phyloP scores from a whole-genome alignment of 2,797 vertebrate species.

The Nannoperca obscura region DNA sequence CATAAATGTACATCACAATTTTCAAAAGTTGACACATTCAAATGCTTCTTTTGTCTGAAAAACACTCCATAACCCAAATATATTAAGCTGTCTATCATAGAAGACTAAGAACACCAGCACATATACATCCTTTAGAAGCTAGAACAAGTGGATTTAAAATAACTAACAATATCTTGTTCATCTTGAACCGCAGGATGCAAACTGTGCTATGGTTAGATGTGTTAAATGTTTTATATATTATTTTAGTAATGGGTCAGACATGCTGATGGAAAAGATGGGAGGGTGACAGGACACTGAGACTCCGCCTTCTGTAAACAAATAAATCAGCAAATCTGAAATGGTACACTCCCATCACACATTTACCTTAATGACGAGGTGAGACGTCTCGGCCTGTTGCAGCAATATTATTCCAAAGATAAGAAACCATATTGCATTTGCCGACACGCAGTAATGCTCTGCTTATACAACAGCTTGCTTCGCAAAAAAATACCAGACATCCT shows the following conservation, averaged over 20 bases:
- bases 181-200: not conserved
- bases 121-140: not conserved
- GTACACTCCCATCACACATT: not conserved
- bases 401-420: constrained; percentile 3
- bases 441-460: not conserved
- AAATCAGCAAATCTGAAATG: not conserved
- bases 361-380: not conserved
- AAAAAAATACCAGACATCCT: constrained; percentile 34
- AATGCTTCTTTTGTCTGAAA: not conserved
- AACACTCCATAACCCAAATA: not conserved
- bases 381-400: not conserved
- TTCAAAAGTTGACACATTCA: not conserved
- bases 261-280: no score
- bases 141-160: not conserved
- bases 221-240: not conserved
- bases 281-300: not conserved
- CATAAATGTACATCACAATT: not conserved
- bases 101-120: not conserved
- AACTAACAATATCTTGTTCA: no score
- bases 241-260: not conserved
- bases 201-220: not conserved
- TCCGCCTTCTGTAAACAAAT: not conserved
- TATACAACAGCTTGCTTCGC: constrained; percentile 20
- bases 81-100: not conserved
- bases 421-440: not conserved